Evolutionary conservation across 2,888 invertebrate genomes (phyloP), one percentile per base, ranked within the genome.

Genomic region (Volucella zonaria): DNA sequence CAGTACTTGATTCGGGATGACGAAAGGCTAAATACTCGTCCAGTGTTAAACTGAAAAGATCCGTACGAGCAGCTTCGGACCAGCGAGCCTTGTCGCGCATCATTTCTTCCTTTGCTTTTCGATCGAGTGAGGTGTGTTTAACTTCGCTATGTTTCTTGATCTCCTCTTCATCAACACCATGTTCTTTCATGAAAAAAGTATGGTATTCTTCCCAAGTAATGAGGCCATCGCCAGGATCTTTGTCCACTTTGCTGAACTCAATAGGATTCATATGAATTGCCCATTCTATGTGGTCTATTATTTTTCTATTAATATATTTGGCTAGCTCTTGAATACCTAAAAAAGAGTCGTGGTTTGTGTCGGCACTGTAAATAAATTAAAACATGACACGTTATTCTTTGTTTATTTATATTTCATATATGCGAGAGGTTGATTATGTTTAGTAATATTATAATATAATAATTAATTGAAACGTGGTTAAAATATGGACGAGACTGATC

Each of bases 121-220:
- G 92, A 87, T 94, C 93, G 78, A 96, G 90, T 1, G 94, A 93
- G 56, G 93, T 93, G 89, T 96, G 95, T 82, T 93, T 93, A 86
- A 94, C 94, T 89, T 93, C 93, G 86, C 94, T 93, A 88, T 95
- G 95, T 67, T 94, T 93, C 71, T 93, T 90, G 2, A 95, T 94
- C 87, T 95, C 95, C 49, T 93, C 93, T 78, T 94, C 93, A 31
- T 94, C 93, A 81, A 95, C 93, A 18, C 96, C 95, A 86, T 95
- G 94, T 43, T 95, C 94, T 79, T 94, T 93, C 62, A 96, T 90
- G 89, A 96, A 96, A 90, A 95, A 95, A 0, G 93, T 92, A 89
- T 96, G 95, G 89, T 96, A 97, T 89, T 97, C 96, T 79, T 95
- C 94, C 96, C 96, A 97, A 0, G 95, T 94, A 49, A 97, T 93